These are phyloP conservation scores for Struthio camelus DNA, from an alignment of 2,113 vertebrate species.

Conservation along the genomic window DNA sequence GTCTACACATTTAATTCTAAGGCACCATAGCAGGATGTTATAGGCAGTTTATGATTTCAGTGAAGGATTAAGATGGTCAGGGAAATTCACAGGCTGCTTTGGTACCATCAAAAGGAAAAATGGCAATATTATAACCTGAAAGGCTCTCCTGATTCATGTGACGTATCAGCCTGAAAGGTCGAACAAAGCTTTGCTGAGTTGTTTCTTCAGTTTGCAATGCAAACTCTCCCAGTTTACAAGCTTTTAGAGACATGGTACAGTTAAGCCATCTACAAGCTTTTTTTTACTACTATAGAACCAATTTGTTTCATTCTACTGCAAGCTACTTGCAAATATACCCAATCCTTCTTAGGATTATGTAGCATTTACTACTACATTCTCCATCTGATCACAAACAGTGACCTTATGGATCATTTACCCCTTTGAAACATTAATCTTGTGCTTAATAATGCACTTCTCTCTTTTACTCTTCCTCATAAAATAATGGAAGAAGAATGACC, in stretches of 20 bases:
- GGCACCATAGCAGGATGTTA: not conserved
- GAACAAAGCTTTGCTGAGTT: not conserved
- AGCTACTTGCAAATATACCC: not conserved
- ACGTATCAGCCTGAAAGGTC: not conserved
- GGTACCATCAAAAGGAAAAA: not conserved
- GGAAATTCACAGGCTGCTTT: not conserved
- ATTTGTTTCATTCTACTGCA: not conserved
- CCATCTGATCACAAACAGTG: not conserved
- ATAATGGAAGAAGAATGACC: not conserved
- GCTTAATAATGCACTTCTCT: not conserved
- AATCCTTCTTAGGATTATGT: not conserved
- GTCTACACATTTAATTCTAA: not conserved
- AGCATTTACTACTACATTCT: not conserved
- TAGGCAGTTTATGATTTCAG: not conserved
- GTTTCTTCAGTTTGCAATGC: not conserved
- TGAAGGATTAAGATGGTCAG: not conserved
- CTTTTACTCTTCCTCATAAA: not conserved
- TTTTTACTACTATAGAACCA: not conserved
- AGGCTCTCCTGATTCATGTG: not conserved
- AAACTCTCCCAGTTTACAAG: conserved; percentile 11
- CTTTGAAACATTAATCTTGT: conserved; percentile 20
- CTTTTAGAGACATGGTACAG: conserved; percentile 10
- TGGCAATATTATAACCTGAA: not conserved
- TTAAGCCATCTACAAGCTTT: conserved; percentile 16
- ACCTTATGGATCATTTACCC: not conserved